phyloP scores from a whole-genome alignment of 2,797 vertebrate species.

The Anniella stebbinsi region DNA sequence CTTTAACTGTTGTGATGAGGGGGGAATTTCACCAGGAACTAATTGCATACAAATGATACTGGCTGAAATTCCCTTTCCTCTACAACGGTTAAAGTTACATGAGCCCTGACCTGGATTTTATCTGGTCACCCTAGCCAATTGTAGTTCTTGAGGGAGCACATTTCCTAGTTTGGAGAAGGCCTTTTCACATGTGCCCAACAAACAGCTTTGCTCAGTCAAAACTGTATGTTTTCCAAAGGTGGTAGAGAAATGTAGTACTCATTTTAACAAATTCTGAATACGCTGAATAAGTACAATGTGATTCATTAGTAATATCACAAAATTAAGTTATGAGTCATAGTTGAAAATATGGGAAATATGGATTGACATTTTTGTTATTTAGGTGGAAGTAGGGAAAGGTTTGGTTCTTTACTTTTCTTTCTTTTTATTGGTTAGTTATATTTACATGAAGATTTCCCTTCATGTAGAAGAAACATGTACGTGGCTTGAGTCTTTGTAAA shows the following conservation, averaged over 20 bases:
- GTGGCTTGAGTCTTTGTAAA: neutral
- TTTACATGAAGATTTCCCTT: neutral
- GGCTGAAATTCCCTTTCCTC: no score
- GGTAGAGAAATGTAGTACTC: neutral
- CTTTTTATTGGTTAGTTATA: neutral
- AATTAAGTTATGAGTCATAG: constrained; percentile 3
- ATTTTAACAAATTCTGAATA: neutral
- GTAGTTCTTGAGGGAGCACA: no score
- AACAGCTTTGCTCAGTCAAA: neutral
- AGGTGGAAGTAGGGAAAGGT: neutral
- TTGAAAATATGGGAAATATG: neutral
- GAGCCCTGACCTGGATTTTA: no score
- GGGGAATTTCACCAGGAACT: no score
- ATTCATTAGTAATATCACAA: constrained; percentile 3
- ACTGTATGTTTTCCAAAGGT: neutral
- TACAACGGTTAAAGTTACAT: no score
- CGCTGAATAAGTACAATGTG: neutral
- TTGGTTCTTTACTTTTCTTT: neutral
- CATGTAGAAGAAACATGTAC: neutral
- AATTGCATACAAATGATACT: no score
- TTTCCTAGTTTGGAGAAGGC: no score
- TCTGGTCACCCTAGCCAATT: no score
- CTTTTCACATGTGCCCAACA: no score
- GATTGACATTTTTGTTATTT: neutral
- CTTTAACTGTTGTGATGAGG: no score